Conservation (phyloP, 2,113 vertebrate species). For the Brachypteracias leptosomus region DNA sequence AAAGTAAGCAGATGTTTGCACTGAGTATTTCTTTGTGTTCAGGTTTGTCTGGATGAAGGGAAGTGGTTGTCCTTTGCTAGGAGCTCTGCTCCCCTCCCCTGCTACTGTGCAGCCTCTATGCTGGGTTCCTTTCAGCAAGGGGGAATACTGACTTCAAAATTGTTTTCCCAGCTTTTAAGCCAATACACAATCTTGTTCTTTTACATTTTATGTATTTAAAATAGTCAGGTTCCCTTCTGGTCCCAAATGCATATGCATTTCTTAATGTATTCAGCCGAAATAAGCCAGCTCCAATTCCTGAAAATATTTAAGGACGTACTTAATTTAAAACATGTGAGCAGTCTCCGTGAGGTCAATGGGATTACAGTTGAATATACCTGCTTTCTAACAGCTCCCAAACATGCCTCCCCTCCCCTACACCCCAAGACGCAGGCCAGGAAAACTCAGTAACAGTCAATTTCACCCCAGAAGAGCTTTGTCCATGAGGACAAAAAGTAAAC, state of each 20-base stretch:
- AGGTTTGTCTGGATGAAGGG: neutral
- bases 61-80: neutral
- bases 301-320: neutral
- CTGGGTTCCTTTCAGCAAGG: neutral
- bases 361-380: neutral
- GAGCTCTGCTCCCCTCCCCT: neutral
- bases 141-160: neutral
- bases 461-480: neutral
- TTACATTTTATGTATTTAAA: slow-evolving; percentile 7
- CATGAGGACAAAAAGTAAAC: neutral
- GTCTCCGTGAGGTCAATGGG: neutral
- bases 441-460: neutral
- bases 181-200: neutral
- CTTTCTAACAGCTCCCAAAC: neutral
- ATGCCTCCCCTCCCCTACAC: neutral
- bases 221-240: neutral
- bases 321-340: slow-evolving; percentile 29
- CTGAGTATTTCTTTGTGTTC: neutral
- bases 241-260: neutral
- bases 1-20: neutral
- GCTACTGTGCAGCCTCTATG: neutral
- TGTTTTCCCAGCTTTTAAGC: neutral
- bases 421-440: neutral
- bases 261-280: slow-evolving; percentile 5
- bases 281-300: neutral